Evolutionary conservation across 2,797 vertebrate genomes (phyloP), one percentile per base, ranked within the genome.

Genomic region (Galaxias olidus): DNA sequence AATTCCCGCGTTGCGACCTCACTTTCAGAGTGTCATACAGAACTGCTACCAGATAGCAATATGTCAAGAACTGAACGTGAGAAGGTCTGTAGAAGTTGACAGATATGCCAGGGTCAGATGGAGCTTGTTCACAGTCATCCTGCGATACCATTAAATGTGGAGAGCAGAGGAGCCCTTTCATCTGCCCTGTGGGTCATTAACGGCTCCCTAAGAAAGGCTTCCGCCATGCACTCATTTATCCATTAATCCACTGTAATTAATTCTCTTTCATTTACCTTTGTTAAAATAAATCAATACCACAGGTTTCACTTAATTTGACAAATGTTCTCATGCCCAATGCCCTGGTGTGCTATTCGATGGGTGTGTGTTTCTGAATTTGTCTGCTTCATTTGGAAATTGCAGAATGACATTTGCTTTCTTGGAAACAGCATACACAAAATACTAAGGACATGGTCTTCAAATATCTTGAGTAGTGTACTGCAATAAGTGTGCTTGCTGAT

Each of bases 291-390:
- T 94, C 92, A 89, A 92, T 94, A 90, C 9, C 50, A 62, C 77
- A 84, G 85, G 87, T 91, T 91, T 90, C 85, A 89, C 86, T 88
- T 91, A 86, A 90, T 91, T 90, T 91, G 88, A 91, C 86, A 90
- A 89, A 92, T 79, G 77, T 79, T 88, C 84, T 73, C 74, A 71
- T 83, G 90, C 84, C 91, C 85, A 81, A 87, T 90, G 87, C 81
- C 57, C 62, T 30, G 66, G 82, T 84, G 85, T 61, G 62, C 80
- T 80, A 82, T 62, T 53, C 69, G 63, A 74, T 78, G 75, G 68
- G 55, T 8, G 4, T 15, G 66, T 43, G 65, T 84, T 61, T 72
- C 71, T 77, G 72, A 70, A 10, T 40, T 13, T 30, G 30, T 14
- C 63, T 46, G 65, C 83, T 61, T 71, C 72, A 75, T 72, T 71